Evolutionary conservation across 2,888 invertebrate genomes (phyloP).

Genomic region (Heteromyza rotundicornis): DNA sequence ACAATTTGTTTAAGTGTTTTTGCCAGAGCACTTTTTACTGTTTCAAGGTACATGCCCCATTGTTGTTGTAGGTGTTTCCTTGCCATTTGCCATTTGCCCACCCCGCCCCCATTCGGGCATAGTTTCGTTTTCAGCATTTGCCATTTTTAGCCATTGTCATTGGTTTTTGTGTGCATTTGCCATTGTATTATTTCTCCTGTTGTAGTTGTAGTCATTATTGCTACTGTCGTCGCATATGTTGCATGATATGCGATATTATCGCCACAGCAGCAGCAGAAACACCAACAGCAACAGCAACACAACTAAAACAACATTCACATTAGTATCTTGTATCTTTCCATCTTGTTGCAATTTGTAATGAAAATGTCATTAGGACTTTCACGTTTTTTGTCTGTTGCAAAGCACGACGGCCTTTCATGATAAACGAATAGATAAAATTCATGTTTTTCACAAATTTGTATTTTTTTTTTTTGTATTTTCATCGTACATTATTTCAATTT

Average conservation of each 20-base stretch:
- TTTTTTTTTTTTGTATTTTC: too few relatives aligned
- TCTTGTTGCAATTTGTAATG: constrained; percentile 22
- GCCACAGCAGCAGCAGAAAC: background rate
- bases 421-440: too few relatives aligned
- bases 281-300: constrained; percentile 12
- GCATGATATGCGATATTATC: constrained; percentile 31
- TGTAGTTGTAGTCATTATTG: constrained; percentile 19
- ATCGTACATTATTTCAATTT: too few relatives aligned
- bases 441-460: too few relatives aligned
- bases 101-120: constrained; percentile 12
- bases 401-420: too few relatives aligned
- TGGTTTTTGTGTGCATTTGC: background rate
- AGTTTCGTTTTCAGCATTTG: background rate
- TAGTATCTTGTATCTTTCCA: constrained; percentile 14
- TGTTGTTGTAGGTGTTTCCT: constrained; percentile 10
- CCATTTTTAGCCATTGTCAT: too few relatives aligned
- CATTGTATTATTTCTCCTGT: constrained; percentile 9
- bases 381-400: too few relatives aligned
- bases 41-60: background rate
- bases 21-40: constrained; percentile 4
- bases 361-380: constrained; percentile 22
- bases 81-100: constrained; percentile 12
- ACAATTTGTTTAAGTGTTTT: constrained; percentile 9
- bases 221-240: constrained; percentile 40
- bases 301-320: background rate